A percentile compares a stretch with the other conserved stretches of the same genome.
Evolutionary conservation across 2,888 invertebrate species (phyloP).

Genomic region (Drosophila meridionalis): DNA sequence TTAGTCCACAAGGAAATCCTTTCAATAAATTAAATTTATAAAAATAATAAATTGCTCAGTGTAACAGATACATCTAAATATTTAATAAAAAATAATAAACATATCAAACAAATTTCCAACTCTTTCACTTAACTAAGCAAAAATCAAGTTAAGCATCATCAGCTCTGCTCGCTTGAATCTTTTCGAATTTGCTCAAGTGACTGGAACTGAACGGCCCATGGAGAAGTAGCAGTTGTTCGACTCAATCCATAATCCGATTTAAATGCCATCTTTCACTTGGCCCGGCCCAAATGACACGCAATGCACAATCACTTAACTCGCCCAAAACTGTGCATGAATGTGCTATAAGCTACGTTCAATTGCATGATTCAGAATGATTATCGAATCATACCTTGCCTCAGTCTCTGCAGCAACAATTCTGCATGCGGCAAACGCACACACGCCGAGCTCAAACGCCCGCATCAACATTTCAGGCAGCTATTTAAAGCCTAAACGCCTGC

Average conservation of each 20-base stretch:
- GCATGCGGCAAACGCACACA: constrained; percentile 4
- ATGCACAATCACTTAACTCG: neutral
- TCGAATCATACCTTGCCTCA: constrained; percentile 37
- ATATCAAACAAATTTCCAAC: neutral
- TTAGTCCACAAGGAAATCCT: neutral
- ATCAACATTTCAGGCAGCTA: constrained; percentile 39
- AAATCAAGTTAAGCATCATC: neutral
- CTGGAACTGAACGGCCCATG: too few species aligned
- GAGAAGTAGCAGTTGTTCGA: neutral
- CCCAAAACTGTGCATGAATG: constrained; percentile 2
- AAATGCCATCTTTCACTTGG: neutral
- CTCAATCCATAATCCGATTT: neutral
- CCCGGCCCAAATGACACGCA: neutral
- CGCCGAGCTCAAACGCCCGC: constrained; percentile 27
- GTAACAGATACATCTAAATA: neutral
- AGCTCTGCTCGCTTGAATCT: neutral
- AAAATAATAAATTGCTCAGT: neutral
- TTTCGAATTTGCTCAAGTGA: neutral
- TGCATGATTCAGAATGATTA: constrained; percentile 30
- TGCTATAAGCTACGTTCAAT: constrained; percentile 16
- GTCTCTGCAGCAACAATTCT: constrained; percentile 17
- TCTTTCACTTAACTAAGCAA: neutral
- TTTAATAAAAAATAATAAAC: neutral
- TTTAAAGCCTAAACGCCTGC: constrained; percentile 52
- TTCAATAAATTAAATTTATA: neutral